phyloP scores from a whole-genome alignment of 2,888 invertebrate genomes.

The Acanthosoma haemorrhoidale region DNA sequence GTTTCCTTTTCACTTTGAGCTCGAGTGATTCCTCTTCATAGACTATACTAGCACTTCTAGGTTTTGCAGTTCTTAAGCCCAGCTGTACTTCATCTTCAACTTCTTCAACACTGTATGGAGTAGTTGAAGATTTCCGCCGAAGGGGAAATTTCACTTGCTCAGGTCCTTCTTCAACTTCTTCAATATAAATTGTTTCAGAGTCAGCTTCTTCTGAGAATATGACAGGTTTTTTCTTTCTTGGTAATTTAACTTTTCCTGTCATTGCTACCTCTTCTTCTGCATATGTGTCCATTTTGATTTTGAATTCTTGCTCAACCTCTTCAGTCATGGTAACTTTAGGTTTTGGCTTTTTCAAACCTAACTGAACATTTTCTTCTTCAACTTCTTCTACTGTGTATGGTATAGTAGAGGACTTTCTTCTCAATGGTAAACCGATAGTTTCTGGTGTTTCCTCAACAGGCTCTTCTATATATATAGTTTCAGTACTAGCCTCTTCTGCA shows the following conservation, averaged over 20 bases:
- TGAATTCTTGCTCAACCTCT: slow-evolving; percentile 85
- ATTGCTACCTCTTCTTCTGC: slow-evolving; percentile 84
- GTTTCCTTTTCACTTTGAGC: slow-evolving; percentile 61
- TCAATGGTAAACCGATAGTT: slow-evolving; percentile 46
- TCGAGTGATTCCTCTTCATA: slow-evolving; percentile 65
- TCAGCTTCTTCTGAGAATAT: slow-evolving; percentile 72
- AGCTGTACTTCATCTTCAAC: slow-evolving; percentile 56
- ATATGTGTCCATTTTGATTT: slow-evolving; percentile 76
- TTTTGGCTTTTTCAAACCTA: slow-evolving; percentile 42
- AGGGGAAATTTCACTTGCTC: slow-evolving; percentile 47
- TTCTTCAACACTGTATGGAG: slow-evolving; percentile 56
- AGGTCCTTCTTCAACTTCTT: slow-evolving; percentile 53
- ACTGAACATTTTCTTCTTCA: slow-evolving; percentile 53
- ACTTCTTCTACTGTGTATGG: slow-evolving; percentile 57
- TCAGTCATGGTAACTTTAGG: slow-evolving; percentile 59
- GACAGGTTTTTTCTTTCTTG: slow-evolving; percentile 61
- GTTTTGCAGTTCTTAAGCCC: slow-evolving; percentile 37
- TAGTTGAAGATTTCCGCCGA: slow-evolving; percentile 42
- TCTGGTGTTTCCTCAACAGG: slow-evolving; percentile 52
- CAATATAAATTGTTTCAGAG: slow-evolving; percentile 58
- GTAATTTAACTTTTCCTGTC: slow-evolving; percentile 74
- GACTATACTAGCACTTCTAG: slow-evolving; percentile 46
- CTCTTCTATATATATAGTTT: slow-evolving; percentile 60
- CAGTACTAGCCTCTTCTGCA: slow-evolving; percentile 65
- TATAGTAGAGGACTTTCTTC: slow-evolving; percentile 42